Base-by-base conservation (phyloP, 2,797 vertebrate species). In the Sus cebifrons region DNA sequence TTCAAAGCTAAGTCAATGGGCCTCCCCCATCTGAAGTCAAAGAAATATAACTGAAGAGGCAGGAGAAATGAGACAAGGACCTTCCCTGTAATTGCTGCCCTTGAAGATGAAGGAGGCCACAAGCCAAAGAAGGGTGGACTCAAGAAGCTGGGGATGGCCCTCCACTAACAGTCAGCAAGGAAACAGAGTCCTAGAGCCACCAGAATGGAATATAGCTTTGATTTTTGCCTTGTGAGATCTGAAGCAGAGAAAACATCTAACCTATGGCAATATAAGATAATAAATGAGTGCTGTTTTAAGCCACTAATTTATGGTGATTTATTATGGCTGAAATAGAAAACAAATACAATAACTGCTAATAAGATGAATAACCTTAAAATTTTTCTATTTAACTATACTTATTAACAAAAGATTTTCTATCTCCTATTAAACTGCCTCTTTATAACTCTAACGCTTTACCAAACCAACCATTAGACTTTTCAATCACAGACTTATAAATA, bases 371-470 rank as follows among this genome's bases (percentile, higher is more conserved):
- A 70, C 0, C 18, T 58, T 86, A 88, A 89, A 49, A 2, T 9
- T 86, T 87, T 89, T 79, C 17, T 85, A 74, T 54, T 84, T 70
- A 89, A 89, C 6, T 81, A 23, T n/a, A n/a, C 10, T 25, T 68
- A 32, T 25, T 92, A 92, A 86, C 5, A 60, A 40, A 54, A 73
- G 8, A 56, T 68, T 40, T 91, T 62, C 60, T 5, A 44, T 91
- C 13, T 65, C 29, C 92, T 86, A 25, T 92, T 40, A 81, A 82
- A 86, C 36, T 86, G 3, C 6, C 9, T 82, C 74, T 64, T 86
- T 70, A 64, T 78, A 73, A 92, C 6, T 70, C 70, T 78, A 73
- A 92, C 6, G 52, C 25, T 32, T 64, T 7, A 49, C 6, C 9
- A 91, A 92, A 52, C 6, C n/a, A 94, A 60, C 18, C 23, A 10